Percentiles rank a stretch among this genome's conserved stretches.
These are phyloP conservation scores for Nestor notabilis DNA, from an alignment of 2,113 vertebrate genomes.

Conservation along the genomic window DNA sequence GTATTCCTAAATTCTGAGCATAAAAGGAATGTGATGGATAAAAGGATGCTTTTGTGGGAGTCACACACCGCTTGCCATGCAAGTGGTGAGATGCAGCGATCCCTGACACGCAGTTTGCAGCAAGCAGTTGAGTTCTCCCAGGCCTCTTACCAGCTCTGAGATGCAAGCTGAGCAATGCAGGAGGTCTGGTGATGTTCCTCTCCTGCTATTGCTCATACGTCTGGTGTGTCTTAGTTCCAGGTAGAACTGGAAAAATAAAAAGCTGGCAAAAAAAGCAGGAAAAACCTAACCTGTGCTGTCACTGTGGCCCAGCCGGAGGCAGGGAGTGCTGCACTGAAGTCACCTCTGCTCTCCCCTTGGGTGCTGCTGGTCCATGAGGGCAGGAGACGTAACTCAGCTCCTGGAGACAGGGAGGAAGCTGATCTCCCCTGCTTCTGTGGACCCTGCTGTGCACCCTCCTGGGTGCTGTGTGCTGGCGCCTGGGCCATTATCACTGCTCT, in stretches of 20 bases:
- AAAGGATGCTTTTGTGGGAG: conserved; percentile 1
- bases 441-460: neutral
- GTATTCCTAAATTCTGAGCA: neutral
- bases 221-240: neutral
- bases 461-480: neutral
- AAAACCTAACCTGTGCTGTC: neutral
- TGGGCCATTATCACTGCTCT: rapidly evolving
- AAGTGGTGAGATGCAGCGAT: neutral
- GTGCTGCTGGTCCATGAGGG: neutral
- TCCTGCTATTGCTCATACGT: neutral
- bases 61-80: neutral
- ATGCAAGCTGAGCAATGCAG: neutral
- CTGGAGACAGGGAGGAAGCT: neutral
- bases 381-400: neutral
- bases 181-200: neutral
- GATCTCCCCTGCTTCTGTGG: neutral
- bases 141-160: neutral
- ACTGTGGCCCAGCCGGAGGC: neutral
- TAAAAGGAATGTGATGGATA: neutral
- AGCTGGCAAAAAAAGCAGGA: neutral
- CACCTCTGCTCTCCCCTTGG: neutral
- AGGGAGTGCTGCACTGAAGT: neutral
- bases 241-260: neutral
- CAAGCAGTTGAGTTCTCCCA: neutral
- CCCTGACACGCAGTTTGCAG: neutral